Evolutionary conservation across 1,140 invertebrate genomes (phyloP), one percentile per base, ranked within the genome.

Genomic region (Achatina immaculata): DNA sequence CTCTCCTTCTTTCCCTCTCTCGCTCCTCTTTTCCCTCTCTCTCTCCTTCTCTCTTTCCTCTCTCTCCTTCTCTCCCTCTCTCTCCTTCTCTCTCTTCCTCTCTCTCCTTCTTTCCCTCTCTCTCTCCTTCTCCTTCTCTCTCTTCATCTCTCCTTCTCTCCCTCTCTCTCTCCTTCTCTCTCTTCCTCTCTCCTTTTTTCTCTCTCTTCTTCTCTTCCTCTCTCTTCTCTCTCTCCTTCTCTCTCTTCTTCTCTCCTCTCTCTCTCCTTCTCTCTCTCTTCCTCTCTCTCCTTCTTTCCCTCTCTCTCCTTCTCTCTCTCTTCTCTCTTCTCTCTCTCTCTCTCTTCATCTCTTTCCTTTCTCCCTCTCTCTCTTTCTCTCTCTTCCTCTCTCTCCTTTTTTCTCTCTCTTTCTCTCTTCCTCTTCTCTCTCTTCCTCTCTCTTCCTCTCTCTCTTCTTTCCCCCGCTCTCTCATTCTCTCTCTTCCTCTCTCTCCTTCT

Each of bases 221-320:
- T 68, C 16, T 14, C 14, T 68, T n/a, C 38, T 7, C 36, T 28
- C 62, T 19, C 51, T 4, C 51, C 74, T 34, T 0, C 51, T 16
- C 51, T 55, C 14, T n/a, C 14, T 55, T 55, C 14, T n/a, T 55
- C 51, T 55, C n/a, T 55, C 45, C 1, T 45, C 6, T 74, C 72
- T 74, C 0, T 74, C 72, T 74, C 71, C 45, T 3, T 74, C 43
- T 74, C 21, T 75, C 73, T 75, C 45, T 55, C 73, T 75, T 31
- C 55, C 45, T 75, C 45, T 55, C 45, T 28, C 31, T 2, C 14
- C 55, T 31, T 55, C n/a, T 75, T 48, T 75, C 73, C 55, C 31
- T 75, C 45, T 75, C 0, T 75, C 51, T 68, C 65, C 31, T 31
- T 19, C 14, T 68, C 65, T 19, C 31, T 68, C 65, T 68, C 65